Conservation (phyloP, 2,113 vertebrate genomes). For the Poecilia latipinna region DNA sequence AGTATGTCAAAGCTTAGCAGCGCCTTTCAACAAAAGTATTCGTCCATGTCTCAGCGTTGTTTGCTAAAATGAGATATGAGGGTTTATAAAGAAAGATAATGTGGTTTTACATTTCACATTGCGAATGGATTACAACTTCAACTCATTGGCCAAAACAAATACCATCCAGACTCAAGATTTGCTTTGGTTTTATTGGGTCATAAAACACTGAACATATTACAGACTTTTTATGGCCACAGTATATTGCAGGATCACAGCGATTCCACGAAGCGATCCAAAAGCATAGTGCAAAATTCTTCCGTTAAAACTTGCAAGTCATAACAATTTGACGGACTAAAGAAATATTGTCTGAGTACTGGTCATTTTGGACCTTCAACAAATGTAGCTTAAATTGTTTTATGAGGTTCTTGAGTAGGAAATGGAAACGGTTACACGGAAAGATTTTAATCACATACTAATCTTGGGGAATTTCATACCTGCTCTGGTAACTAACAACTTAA, state of each 20-base stretch:
- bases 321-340: too few species aligned
- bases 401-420: too few species aligned
- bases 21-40: neutral
- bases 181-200: neutral
- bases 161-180: neutral
- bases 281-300: neutral
- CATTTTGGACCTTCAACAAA: too few species aligned
- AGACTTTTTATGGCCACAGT: neutral
- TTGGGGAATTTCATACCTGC: too few species aligned
- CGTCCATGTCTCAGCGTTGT: slow-evolving; percentile 18
- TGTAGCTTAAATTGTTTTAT: too few species aligned
- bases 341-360: too few species aligned
- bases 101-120: slow-evolving; percentile 13
- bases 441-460: too few species aligned
- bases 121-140: slow-evolving; percentile 14
- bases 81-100: slow-evolving; percentile 31
- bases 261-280: neutral
- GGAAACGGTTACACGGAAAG: too few species aligned
- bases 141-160: neutral
- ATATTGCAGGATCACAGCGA: neutral
- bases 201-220: slow-evolving; percentile 1
- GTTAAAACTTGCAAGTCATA: neutral
- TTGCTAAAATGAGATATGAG: slow-evolving; percentile 16
- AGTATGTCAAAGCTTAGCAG: slow-evolving; percentile 14
- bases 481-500: too few species aligned